Evolutionary conservation across 2,113 vertebrate genomes (phyloP).

Genomic region (Onychostoma macrolepis): DNA sequence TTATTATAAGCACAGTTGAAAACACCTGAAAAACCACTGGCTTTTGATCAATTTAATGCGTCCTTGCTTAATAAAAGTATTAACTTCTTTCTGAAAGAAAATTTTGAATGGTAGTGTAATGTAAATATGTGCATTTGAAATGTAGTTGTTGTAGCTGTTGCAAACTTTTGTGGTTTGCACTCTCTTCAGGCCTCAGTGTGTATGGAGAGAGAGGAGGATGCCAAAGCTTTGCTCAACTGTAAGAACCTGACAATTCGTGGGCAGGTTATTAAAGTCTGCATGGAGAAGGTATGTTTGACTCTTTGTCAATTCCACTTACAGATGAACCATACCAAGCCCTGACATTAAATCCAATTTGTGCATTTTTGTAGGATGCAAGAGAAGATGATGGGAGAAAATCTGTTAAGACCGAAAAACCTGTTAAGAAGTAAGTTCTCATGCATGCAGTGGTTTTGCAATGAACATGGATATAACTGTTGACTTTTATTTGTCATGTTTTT

Average conservation of each 20-base stretch:
- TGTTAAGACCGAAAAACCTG: constrained; percentile 1
- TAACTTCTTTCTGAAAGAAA: neutral
- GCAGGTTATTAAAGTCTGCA: constrained; percentile 47
- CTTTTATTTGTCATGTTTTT: neutral
- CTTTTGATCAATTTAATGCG: neutral
- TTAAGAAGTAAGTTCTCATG: constrained; percentile 52
- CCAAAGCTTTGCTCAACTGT: constrained; percentile 62
- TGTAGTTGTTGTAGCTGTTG: neutral
- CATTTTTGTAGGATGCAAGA: constrained; percentile 33
- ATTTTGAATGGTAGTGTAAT: neutral
- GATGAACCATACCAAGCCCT: neutral
- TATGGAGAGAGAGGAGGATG: constrained; percentile 70
- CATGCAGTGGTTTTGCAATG: neutral
- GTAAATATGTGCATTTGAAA: neutral
- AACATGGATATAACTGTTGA: neutral
- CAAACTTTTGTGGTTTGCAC: neutral
- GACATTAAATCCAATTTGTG: neutral
- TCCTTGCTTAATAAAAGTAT: neutral
- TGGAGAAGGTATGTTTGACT: constrained; percentile 61
- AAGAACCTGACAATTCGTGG: constrained; percentile 60
- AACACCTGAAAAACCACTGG: no score
- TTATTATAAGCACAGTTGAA: neutral
- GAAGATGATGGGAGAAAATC: constrained; percentile 7
- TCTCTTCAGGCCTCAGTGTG: constrained; percentile 63
- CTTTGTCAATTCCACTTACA: neutral